phyloP scores from a whole-genome alignment of 2,888 invertebrate genomes.

The Allophyes oxyacanthae region DNA sequence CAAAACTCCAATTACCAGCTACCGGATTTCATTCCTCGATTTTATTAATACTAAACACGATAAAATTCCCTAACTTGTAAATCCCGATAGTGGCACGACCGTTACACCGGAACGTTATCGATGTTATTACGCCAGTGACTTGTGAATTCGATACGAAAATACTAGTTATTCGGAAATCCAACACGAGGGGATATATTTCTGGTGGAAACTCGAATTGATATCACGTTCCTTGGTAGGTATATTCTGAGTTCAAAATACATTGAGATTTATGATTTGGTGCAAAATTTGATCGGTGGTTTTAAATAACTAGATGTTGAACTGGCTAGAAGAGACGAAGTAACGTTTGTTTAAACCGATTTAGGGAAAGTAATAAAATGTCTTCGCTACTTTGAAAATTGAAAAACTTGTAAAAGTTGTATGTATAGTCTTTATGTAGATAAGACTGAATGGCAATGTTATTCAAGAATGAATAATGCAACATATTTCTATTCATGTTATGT shows the following conservation, averaged over 20 bases:
- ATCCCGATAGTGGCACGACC: slow-evolving; percentile 31
- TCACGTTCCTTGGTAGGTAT: slow-evolving; percentile 27
- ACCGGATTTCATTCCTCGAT: slow-evolving; percentile 45
- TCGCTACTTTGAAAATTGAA: too few relatives aligned
- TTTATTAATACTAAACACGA: slow-evolving; percentile 53
- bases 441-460: slow-evolving; percentile 14
- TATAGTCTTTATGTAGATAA: neutral
- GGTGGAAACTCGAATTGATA: slow-evolving; percentile 30
- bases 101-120: slow-evolving; percentile 39
- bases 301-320: slow-evolving; percentile 6
- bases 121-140: slow-evolving; percentile 55
- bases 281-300: slow-evolving; percentile 21
- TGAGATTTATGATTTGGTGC: slow-evolving; percentile 30
- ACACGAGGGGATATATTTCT: slow-evolving; percentile 32
- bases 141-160: slow-evolving; percentile 53
- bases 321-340: too few relatives aligned
- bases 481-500: slow-evolving; percentile 41
- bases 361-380: too few relatives aligned
- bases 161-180: slow-evolving; percentile 46
- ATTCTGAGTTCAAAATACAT: slow-evolving; percentile 34
- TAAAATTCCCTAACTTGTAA: slow-evolving; percentile 43
- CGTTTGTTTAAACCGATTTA: too few relatives aligned
- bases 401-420: too few relatives aligned
- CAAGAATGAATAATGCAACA: slow-evolving; percentile 38
- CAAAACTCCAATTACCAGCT: slow-evolving; percentile 36